A percentile compares a stretch with the other conserved stretches of the same genome.
These are phyloP conservation scores for Camponotus vicinus DNA, from an alignment of 1,140 invertebrate genomes.

Conservation along the genomic window DNA sequence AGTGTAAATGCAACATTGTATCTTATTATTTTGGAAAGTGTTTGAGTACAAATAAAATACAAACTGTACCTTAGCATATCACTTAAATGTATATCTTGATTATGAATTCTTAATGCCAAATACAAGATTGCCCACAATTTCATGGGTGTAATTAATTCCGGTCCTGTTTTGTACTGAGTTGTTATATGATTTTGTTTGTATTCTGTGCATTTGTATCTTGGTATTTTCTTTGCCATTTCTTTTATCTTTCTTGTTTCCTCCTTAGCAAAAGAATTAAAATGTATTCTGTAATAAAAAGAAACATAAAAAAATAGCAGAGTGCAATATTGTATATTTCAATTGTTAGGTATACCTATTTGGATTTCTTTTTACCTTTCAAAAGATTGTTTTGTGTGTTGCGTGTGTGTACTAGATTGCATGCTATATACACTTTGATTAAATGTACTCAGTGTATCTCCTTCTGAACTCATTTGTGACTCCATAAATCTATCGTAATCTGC, in stretches of 20 bases:
- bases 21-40: not conserved
- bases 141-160: constrained; percentile 81
- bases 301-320: not conserved
- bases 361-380: constrained; percentile 56
- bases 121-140: constrained; percentile 86
- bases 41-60: constrained; percentile 15
- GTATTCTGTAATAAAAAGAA: constrained; percentile 69
- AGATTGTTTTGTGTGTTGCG: constrained; percentile 46
- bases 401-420: constrained; percentile 70
- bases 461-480: constrained; percentile 78
- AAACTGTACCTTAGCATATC: constrained; percentile 87
- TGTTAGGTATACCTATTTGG: not conserved
- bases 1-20: not conserved
- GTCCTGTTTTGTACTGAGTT: constrained; percentile 77
- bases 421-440: constrained; percentile 81
- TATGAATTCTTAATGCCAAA: constrained; percentile 87
- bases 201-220: constrained; percentile 76
- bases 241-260: constrained; percentile 79
- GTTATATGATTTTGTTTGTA: constrained; percentile 77
- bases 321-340: not conserved
- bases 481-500: constrained; percentile 83
- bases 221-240: constrained; percentile 77
- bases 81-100: constrained; percentile 87
- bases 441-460: constrained; percentile 74
- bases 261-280: constrained; percentile 81